Conservation (phyloP, 2,888 invertebrate genomes). For the Conus canariensis region DNA sequence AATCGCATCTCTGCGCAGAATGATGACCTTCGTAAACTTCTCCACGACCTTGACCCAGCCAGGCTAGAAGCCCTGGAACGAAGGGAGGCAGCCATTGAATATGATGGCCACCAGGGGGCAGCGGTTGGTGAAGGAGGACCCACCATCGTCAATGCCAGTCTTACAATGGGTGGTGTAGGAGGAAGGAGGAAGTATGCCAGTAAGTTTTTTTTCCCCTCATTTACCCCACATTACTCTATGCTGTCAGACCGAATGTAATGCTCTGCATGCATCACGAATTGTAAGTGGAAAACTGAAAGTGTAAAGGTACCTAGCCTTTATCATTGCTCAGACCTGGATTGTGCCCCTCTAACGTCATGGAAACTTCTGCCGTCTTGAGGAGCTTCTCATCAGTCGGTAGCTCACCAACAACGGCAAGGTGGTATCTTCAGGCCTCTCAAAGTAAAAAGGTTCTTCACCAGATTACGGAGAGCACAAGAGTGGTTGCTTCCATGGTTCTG, state of each 20-base stretch:
- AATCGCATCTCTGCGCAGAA: conserved; percentile 71
- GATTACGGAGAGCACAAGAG: no score
- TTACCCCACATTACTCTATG: background rate
- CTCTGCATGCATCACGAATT: background rate
- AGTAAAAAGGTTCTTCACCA: no score
- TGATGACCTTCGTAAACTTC: conserved; percentile 70
- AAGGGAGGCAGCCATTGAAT: conserved; percentile 52
- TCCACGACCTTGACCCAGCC: conserved; percentile 69
- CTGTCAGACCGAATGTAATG: background rate
- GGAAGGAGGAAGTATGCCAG: conserved; percentile 61
- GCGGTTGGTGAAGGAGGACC: conserved; percentile 53
- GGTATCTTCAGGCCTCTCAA: no score
- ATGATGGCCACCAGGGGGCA: conserved; percentile 60
- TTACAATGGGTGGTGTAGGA: conserved; percentile 56
- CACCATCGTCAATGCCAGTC: conserved; percentile 61
- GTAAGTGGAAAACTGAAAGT: no score
- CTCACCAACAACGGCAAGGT: no score
- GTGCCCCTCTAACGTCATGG: no score
- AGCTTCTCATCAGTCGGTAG: no score
- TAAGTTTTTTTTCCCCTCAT: conserved; percentile 40
- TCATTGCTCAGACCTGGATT: background rate
- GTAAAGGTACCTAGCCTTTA: background rate
- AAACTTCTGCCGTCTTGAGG: no score
- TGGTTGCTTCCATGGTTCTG: no score
- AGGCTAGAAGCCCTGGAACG: conserved; percentile 70